These are phyloP conservation scores for Hartigia nigra DNA, from an alignment of 2,888 invertebrate genomes.

Conservation along the genomic window DNA sequence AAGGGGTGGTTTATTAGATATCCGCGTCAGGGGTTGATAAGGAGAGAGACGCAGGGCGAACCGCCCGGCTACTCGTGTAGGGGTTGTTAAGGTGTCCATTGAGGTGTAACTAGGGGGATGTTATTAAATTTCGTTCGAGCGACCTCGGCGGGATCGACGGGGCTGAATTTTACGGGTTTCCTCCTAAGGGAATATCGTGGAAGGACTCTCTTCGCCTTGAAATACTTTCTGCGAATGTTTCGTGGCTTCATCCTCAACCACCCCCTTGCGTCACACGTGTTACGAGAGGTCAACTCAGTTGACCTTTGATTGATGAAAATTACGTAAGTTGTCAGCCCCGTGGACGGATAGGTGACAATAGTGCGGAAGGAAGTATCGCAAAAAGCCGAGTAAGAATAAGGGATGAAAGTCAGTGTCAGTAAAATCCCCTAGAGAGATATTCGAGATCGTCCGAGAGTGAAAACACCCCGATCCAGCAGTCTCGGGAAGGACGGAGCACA, in stretches of 20 bases:
- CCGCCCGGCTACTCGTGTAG: conserved; percentile 45
- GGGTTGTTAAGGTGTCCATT: conserved; percentile 67
- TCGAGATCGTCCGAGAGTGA: conserved; percentile 47
- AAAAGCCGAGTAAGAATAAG: neutral
- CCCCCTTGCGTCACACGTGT: neutral
- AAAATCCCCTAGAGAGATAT: neutral
- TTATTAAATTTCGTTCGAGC: conserved; percentile 66
- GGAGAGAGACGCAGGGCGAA: conserved; percentile 32
- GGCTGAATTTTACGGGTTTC: conserved; percentile 60
- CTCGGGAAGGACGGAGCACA: conserved; percentile 41
- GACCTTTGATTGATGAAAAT: neutral
- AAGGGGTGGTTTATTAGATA: conserved; percentile 63
- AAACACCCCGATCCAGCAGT: conserved; percentile 50
- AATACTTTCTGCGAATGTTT: neutral
- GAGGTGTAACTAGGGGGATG: conserved; percentile 67
- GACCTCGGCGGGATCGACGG: conserved; percentile 51
- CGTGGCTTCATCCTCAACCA: neutral
- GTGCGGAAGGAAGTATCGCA: neutral
- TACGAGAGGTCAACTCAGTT: neutral
- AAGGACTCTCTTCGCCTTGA: neutral
- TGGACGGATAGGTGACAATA: neutral
- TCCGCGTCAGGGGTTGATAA: conserved; percentile 45
- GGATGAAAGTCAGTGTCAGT: neutral
- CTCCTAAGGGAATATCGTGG: conserved; percentile 18
- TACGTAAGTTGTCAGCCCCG: neutral